Base-by-base conservation (phyloP, 2,888 invertebrate species). In the Phyto melanocephala region DNA sequence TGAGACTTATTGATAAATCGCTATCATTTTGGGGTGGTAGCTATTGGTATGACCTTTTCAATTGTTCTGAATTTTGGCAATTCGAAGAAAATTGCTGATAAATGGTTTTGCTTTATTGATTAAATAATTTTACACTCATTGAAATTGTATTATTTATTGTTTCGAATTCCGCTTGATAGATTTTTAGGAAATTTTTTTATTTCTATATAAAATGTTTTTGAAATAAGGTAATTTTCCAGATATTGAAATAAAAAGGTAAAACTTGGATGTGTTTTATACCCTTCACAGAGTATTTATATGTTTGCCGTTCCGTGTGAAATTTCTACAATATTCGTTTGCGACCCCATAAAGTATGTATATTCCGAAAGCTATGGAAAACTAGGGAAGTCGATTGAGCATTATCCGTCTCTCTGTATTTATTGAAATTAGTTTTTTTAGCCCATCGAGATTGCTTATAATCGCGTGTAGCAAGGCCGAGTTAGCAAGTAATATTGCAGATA, bases 81-180 rank as follows among this genome's bases (percentile, higher is more conserved):
- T 75, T 75, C 56, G 15, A 28, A 62, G 40, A 67, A 52, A 37
- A 24, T 28, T 37, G 13, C 6, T 47, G 58, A 28, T 65, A 50
- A 76, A 50, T 67, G 3, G 17, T 62, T 50, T 62, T 58, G 58
- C 20, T 50, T 45, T 37, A 60, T 56, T 52, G 28, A 40, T 68
- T 40, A 70, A 70, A 60, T 68, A 52, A 68, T 77, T 77, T 77
- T 70, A 77, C 70, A 77, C 70, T 37, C 20, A 70, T 45, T 68
- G 22, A 76, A 68, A 62, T 68, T 40, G 22, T 42, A n/a, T 6
- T 15, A 68, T 56, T 52, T 54, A 62, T 68, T 77, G 33, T 62
- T 77, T 17, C 4, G 5, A 3, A 62, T 35, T 56, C 42, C 15
- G 17, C 3, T 37, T 77, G 76, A 52, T 68, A 68, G 60, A 76